Evolutionary conservation across 2,113 vertebrate species (phyloP), one percentile per base, ranked within the genome.

Genomic region (Struthidea cinerea): DNA sequence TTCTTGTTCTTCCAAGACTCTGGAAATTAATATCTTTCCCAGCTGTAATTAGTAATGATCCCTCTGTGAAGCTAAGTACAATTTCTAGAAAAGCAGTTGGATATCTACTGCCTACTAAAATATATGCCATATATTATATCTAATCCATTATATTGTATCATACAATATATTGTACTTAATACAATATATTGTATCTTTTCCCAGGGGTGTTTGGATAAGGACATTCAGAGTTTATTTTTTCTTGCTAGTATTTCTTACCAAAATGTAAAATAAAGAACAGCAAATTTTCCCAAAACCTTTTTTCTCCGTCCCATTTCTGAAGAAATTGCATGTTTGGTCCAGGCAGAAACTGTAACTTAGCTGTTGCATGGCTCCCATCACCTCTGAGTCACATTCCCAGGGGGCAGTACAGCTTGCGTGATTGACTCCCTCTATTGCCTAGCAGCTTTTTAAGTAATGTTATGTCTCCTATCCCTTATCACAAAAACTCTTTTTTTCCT

Each of bases 401-500:
- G 3, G 12, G 5, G 3, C 26, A n/a, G 20, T 41, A 37, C 37
- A 63, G 21, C 18, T 82, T 41, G 9, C 1, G 0, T 42, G 53
- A 63, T 52, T 88, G 41, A 16, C 23, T 78, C 18, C 18, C 3
- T 6, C 74, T 75, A 55, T 4, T 52, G 30, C 13, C 35, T 59
- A 26, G 14, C 3, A 79, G 20, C 1, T 59, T 83, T 79, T 47
- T 24, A 7, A 80, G 30, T 55, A 79, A 59, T 14, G 11, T 46
- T n/a, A 5, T 28, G 9, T 49, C 33, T 89, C 9, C 15, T 50
- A 37, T 5, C 6, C 10, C 4, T 46, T 50, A 28, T 16, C 16
- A 71, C 9, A 60, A 39, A 44, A 82, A 3, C 7, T 15, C 9
- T 10, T 53, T 74, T 35, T 60, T n/a, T 4, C 7, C 18, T 18